These are phyloP conservation scores for Periplaneta americana DNA, from an alignment of 1,140 invertebrate genomes.

Conservation along the genomic window DNA sequence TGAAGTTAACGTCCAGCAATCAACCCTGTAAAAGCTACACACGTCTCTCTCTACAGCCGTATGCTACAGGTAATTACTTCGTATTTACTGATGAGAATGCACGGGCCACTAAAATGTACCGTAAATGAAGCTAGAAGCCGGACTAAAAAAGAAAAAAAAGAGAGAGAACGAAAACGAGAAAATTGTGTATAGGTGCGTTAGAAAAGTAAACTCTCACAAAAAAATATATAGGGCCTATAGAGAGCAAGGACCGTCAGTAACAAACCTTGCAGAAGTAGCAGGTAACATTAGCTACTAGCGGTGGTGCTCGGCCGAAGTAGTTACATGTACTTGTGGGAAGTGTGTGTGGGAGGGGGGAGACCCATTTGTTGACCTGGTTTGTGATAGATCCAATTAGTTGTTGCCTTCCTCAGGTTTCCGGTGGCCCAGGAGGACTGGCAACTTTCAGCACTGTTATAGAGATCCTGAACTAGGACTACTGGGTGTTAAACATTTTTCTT, in stretches of 20 bases:
- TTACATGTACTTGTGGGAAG: background rate
- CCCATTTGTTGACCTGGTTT: background rate
- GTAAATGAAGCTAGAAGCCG: too few species aligned
- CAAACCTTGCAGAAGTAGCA: background rate
- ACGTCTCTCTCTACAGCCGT: background rate
- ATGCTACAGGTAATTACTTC: background rate
- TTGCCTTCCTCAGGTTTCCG: background rate
- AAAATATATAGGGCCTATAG: too few species aligned
- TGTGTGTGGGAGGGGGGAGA: background rate
- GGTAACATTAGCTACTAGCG: background rate
- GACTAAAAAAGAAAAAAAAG: background rate
- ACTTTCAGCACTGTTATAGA: background rate
- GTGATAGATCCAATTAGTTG: background rate
- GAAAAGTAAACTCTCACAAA: background rate
- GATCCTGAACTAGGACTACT: background rate
- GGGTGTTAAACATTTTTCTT: too few species aligned
- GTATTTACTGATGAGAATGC: background rate
- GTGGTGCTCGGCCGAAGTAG: background rate
- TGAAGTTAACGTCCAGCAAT: background rate
- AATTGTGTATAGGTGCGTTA: background rate
- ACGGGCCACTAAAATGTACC: background rate
- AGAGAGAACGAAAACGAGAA: background rate
- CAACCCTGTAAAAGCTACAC: background rate
- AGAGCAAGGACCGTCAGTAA: background rate
- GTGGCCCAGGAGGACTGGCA: background rate